Evolutionary conservation across 30 jellyfish, hydroid and myxozoan genomes (phyloP).

Genomic region (Haliclystus octoradiatus): DNA sequence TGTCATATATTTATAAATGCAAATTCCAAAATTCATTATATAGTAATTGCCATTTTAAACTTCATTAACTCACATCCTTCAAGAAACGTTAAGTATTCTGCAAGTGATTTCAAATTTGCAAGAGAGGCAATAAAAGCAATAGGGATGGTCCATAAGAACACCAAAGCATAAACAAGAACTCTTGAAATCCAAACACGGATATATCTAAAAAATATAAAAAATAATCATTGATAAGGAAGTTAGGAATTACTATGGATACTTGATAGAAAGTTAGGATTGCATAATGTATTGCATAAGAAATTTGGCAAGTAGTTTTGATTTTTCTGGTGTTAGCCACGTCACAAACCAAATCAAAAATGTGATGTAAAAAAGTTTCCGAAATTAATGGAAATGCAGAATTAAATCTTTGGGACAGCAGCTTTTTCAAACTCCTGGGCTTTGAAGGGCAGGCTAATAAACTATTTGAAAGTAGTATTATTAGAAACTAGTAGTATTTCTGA

Average conservation of each 20-base stretch:
- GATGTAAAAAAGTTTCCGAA: no score
- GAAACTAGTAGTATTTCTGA: no score
- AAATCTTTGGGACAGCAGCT: no score
- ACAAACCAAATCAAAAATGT: no score
- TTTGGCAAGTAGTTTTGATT: no score
- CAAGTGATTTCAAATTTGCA: constrained; percentile 49
- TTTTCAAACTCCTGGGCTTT: no score
- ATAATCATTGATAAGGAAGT: not conserved
- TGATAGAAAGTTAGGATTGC: no score
- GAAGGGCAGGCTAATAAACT: no score
- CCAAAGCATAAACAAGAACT: constrained; percentile 30
- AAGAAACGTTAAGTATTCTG: constrained; percentile 53
- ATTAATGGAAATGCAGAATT: no score
- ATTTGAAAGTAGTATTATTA: no score
- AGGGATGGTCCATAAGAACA: constrained; percentile 76
- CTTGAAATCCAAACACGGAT: constrained; percentile 22
- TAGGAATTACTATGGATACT: not conserved
- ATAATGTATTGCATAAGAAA: no score
- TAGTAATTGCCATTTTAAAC: not conserved
- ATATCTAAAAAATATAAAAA: constrained; percentile 23
- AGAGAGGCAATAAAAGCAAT: constrained; percentile 66
- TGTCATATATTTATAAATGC: not conserved
- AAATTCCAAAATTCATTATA: not conserved
- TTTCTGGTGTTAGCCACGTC: no score
- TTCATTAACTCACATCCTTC: constrained; percentile 34